phyloP scores from a whole-genome alignment of 2,888 invertebrate genomes.

The Trileptium ribeirensis region DNA sequence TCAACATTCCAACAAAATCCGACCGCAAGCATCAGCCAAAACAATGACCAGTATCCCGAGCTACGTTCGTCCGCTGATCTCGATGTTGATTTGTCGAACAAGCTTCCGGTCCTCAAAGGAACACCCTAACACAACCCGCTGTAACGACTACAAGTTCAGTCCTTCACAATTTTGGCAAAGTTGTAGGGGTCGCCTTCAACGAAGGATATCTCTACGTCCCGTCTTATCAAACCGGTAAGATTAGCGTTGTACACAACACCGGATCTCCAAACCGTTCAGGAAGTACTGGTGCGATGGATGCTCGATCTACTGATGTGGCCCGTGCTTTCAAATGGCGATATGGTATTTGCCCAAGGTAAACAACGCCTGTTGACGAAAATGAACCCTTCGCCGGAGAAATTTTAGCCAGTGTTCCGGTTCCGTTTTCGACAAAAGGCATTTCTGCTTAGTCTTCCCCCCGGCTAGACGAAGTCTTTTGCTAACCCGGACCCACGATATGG shows the following conservation, averaged over 20 bases:
- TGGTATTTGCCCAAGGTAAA: conserved; percentile 25
- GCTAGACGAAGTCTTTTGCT: too few relatives aligned
- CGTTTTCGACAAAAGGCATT: conserved; percentile 4
- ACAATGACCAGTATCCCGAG: too few relatives aligned
- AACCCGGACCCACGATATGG: conserved; percentile 22
- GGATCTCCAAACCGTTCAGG: conserved; percentile 10
- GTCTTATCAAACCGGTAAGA: conserved; percentile 22
- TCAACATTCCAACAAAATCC: too few relatives aligned
- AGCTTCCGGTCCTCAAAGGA: too few relatives aligned
- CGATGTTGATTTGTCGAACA: too few relatives aligned
- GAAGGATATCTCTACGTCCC: conserved; percentile 22
- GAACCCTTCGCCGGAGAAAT: background rate
- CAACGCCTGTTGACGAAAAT: background rate
- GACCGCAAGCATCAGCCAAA: too few relatives aligned
- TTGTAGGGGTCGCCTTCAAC: conserved; percentile 25
- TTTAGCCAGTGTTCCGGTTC: background rate
- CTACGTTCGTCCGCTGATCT: too few relatives aligned
- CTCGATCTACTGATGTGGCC: conserved; percentile 24
- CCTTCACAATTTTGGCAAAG: conserved; percentile 23
- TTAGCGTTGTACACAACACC: conserved; percentile 25
- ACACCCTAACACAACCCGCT: too few relatives aligned
- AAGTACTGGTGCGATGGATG: conserved; percentile 21
- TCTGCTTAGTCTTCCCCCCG: too few relatives aligned
- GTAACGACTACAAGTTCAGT: too few relatives aligned
- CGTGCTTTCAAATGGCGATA: conserved; percentile 21